Evolutionary conservation across 1,140 invertebrate genomes (phyloP).

Genomic region (Pinna nobilis): DNA sequence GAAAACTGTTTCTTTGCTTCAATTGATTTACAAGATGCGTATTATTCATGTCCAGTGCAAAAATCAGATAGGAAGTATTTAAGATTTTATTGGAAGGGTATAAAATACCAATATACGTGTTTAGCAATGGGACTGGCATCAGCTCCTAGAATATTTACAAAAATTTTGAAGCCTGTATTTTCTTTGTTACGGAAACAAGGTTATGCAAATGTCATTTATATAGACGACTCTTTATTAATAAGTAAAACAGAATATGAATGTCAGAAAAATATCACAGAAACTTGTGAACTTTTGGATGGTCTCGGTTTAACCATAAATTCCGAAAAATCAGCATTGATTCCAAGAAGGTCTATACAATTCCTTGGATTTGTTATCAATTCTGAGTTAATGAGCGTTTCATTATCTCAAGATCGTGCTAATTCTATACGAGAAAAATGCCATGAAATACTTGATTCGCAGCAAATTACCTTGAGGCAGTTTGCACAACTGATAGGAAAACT

Average conservation of each 20-base stretch:
- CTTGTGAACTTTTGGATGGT: background rate
- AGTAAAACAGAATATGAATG: background rate
- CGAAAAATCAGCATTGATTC: background rate
- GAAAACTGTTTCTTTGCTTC: conserved; percentile 21
- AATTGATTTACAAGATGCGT: conserved; percentile 30
- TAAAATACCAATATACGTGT: conserved; percentile 19
- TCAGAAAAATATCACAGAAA: conserved; percentile 1
- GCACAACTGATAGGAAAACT: background rate
- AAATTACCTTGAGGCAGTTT: background rate
- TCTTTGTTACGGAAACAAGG: conserved; percentile 12
- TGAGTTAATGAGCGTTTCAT: conserved; percentile 20
- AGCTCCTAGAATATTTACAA: conserved; percentile 1
- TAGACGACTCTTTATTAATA: conserved; percentile 16
- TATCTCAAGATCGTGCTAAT: background rate
- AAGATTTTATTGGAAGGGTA: conserved; percentile 14
- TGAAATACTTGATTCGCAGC: background rate
- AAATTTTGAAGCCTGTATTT: background rate
- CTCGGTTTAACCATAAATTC: background rate
- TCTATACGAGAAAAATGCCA: conserved; percentile 11
- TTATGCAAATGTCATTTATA: conserved; percentile 18
- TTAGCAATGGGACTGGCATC: conserved; percentile 34
- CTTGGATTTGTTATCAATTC: conserved; percentile 36
- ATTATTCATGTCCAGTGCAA: conserved; percentile 32
- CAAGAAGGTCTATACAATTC: background rate
- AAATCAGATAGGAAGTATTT: conserved; percentile 9